Evolutionary conservation across 2,888 invertebrate species (phyloP).

Genomic region (Drosophila nigritarsus): DNA sequence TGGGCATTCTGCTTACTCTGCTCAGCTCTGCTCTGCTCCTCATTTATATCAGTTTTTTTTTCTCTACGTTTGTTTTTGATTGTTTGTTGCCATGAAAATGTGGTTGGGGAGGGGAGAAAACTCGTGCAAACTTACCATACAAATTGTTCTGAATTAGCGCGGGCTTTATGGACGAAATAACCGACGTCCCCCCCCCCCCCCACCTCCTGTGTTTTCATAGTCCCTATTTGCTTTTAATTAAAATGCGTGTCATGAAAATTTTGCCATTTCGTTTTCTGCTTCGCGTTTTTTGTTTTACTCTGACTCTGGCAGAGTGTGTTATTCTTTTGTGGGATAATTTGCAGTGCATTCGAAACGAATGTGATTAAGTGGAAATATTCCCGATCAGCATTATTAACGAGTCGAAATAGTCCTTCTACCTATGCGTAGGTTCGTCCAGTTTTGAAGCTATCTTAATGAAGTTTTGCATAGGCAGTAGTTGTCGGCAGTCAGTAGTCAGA

Average conservation of each 20-base stretch:
- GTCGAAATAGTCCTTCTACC: neutral
- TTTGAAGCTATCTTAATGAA: neutral
- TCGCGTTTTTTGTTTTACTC: conserved; percentile 14
- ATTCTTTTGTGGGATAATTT: neutral
- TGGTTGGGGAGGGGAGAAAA: conserved; percentile 13
- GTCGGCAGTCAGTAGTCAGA: neutral
- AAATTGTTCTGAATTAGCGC: conserved; percentile 70
- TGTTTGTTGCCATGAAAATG: conserved; percentile 25
- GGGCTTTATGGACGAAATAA: conserved; percentile 25
- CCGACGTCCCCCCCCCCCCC: neutral
- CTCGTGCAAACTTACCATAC: conserved; percentile 58
- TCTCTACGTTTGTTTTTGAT: neutral
- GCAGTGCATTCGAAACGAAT: neutral
- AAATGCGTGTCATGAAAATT: conserved; percentile 76
- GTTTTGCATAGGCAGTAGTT: neutral
- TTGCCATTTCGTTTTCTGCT: conserved; percentile 25
- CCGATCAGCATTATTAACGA: neutral
- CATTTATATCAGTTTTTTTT: conserved; percentile 17
- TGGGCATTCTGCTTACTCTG: conserved; percentile 35
- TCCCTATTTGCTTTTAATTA: conserved; percentile 78
- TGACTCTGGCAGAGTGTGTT: neutral
- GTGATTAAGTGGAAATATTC: neutral
- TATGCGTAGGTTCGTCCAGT: neutral
- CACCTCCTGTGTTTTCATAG: conserved; percentile 19
- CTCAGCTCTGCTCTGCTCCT: conserved; percentile 7